Conservation (phyloP, 2,113 vertebrate genomes). For the Gnathonemus echidnorhynchus region DNA sequence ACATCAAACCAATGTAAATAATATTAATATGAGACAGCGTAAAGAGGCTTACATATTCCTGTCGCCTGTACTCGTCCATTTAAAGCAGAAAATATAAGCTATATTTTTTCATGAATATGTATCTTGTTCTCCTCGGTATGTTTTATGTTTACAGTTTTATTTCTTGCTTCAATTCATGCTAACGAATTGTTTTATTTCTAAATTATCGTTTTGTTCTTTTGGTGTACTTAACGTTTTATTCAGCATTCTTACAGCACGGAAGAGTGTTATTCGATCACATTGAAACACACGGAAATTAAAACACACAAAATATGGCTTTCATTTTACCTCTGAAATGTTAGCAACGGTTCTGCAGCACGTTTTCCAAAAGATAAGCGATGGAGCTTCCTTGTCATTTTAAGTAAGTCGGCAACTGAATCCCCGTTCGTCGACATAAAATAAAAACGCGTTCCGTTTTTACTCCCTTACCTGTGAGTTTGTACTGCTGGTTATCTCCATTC, state of each 20-base stretch:
- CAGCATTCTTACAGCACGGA: not conserved
- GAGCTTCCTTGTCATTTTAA: not conserved
- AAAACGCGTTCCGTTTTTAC: not conserved
- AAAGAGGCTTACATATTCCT: not conserved
- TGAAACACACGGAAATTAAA: not conserved
- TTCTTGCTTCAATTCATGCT: not conserved
- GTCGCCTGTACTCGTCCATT: not conserved
- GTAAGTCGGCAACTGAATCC: not conserved
- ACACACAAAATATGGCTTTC: not conserved
- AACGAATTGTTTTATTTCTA: not conserved
- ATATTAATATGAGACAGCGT: not conserved
- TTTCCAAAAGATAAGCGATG: not conserved
- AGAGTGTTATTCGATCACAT: not conserved
- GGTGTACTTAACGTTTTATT: not conserved
- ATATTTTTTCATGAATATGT: not conserved
- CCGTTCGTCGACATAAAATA: not conserved
- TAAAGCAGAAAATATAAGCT: not conserved
- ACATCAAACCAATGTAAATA: not conserved
- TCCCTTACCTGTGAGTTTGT: constrained; percentile 83
- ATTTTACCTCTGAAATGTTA: not conserved
- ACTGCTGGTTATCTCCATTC: constrained; percentile 74
- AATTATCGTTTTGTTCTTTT: not conserved
- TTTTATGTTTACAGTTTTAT: not conserved
- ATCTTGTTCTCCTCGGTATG: not conserved
- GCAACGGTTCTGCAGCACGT: not conserved